Evolutionary conservation across 2,888 invertebrate genomes (phyloP).

Genomic region (Lasioglossum oenotherae): DNA sequence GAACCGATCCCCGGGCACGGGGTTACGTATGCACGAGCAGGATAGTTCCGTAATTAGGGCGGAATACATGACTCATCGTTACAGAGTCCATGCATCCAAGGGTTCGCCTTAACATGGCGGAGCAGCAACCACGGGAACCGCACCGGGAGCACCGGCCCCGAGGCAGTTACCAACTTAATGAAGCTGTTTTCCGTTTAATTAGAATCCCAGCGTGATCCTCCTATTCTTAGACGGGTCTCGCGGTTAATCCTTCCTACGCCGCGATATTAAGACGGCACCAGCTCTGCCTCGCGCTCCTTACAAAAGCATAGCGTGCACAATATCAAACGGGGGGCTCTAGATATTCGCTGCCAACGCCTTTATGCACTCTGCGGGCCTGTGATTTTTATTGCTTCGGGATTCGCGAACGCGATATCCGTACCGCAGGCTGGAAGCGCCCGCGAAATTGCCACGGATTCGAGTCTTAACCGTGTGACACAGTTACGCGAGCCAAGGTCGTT

Average conservation of each 20-base stretch:
- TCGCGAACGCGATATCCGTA: conserved; percentile 1
- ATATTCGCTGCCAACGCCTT: conserved; percentile 62
- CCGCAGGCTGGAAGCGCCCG: conserved; percentile 1
- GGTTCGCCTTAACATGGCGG: conserved; percentile 55
- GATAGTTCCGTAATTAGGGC: conserved; percentile 50
- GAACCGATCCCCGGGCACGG: conserved; percentile 9
- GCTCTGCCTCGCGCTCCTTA: conserved; percentile 69
- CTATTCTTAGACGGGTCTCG: conserved; percentile 77
- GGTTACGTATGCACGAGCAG: conserved; percentile 20
- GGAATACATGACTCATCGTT: conserved; percentile 60
- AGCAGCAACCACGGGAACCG: conserved; percentile 56
- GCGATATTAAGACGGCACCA: conserved; percentile 79
- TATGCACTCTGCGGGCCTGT: conserved; percentile 58
- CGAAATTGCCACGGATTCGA: conserved; percentile 19
- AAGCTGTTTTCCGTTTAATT: conserved; percentile 84
- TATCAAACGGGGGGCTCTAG: conserved; percentile 60
- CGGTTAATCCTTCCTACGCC: conserved; percentile 75
- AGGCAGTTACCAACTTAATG: conserved; percentile 80
- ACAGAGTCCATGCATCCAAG: conserved; percentile 46
- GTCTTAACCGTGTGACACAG: conserved; percentile 9
- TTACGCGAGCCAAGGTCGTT: conserved; percentile 2
- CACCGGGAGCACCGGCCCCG: conserved; percentile 64
- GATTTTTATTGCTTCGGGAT: conserved; percentile 53
- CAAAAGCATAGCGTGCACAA: conserved; percentile 64
- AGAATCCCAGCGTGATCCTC: conserved; percentile 81